Evolutionary conservation across 2,888 invertebrate species (phyloP).

Genomic region (Anthophora plumipes): DNA sequence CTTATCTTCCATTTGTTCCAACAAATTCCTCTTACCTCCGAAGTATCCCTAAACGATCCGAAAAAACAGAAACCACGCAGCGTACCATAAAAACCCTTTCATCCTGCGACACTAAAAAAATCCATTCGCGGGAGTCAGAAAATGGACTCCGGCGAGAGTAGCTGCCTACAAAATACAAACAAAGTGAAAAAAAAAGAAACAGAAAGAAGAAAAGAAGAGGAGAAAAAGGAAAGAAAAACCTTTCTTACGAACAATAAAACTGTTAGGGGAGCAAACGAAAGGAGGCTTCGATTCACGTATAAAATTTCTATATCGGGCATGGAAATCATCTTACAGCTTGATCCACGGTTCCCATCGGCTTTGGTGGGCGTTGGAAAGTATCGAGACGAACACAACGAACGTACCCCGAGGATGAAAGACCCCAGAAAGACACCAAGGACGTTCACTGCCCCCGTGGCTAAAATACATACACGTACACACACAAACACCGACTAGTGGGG

Average conservation of each 20-base stretch:
- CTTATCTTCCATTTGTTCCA: no score
- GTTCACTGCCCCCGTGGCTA: constrained; percentile 75
- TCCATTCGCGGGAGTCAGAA: not conserved
- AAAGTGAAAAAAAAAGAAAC: no score
- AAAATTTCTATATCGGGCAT: constrained; percentile 24
- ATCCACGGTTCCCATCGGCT: constrained; percentile 15
- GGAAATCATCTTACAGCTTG: constrained; percentile 28
- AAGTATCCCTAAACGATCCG: no score
- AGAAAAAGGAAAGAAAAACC: not conserved
- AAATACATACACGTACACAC: constrained; percentile 35
- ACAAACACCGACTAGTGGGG: no score
- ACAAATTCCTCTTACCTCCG: no score
- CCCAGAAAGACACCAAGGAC: constrained; percentile 75
- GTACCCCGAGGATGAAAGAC: constrained; percentile 49
- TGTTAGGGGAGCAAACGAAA: no score
- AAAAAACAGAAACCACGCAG: no score
- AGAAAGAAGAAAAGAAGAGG: no score
- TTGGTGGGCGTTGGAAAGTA: constrained; percentile 26
- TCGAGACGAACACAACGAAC: constrained; percentile 17
- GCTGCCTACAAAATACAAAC: not conserved
- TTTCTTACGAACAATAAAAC: not conserved
- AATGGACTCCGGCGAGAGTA: not conserved
- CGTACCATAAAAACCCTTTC: constrained; percentile 13
- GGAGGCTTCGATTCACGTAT: not conserved
- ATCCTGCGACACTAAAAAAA: not conserved